Evolutionary conservation across 2,113 vertebrate species (phyloP), one percentile per base, ranked within the genome.

Genomic region (Forbesichthys papilliferus): DNA sequence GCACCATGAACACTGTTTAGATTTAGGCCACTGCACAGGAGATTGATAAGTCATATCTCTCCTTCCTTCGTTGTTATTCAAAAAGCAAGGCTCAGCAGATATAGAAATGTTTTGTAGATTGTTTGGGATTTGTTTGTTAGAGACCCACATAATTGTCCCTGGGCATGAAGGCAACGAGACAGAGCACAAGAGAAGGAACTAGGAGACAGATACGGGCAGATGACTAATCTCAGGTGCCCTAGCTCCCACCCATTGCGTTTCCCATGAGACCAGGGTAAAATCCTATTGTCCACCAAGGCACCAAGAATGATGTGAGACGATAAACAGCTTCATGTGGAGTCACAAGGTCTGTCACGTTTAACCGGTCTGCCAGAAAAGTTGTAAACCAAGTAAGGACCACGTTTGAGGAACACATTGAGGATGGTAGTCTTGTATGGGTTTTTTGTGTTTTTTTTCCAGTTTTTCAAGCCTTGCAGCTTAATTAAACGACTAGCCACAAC

Each of bases 81-180:
- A 69, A 75, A 64, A 68, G 64, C 66, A 80, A 55, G 80, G 75
- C 77, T 71, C 18, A 11, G 71, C 68, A 75, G 60, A 66, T 85
- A 81, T 84, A 62, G 60, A 58, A 65, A 74, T 88, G 84, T 78
- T 86, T 70, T 85, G 62, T 73, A 83, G 87, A 89, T 89, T 87
- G 73, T 77, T 71, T 68, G 71, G 69, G 74, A 88, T 86, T 82
- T 64, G 69, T 62, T 84, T 90, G 81, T 89, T 82, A 76, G 67
- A 69, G 62, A 33, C 83, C 82, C 79, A 71, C 82, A 69, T 64
- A 75, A 78, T 77, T 86, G 66, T 77, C 75, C 46, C 82, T 48
- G 74, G 67, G 65, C 79, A 79, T 84, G 78, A 90, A 90, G 64
- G 85, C 86, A 89, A 83, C 71, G 74, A 90, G 86, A 90, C 84